Conservation (phyloP, 2,888 invertebrate genomes). For the Capitulum mitella region DNA sequence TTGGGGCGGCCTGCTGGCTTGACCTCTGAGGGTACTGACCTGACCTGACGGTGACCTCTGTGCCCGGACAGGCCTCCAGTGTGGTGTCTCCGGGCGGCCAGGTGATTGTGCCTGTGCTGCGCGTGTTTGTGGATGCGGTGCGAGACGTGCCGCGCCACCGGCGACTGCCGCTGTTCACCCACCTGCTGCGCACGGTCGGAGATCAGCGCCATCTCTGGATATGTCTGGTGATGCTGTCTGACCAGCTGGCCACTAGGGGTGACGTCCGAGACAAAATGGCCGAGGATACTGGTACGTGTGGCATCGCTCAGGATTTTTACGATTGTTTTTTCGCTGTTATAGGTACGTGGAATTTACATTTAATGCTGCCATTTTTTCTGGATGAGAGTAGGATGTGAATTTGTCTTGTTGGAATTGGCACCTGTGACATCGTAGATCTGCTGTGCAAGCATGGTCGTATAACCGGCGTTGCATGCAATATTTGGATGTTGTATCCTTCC, state of each 20-base stretch:
- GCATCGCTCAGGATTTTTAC: no score
- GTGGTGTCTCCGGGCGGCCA: conserved; percentile 14
- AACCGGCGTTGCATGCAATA: no score
- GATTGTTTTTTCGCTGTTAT: no score
- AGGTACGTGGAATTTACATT: no score
- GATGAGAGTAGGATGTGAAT: no score
- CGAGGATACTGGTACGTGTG: conserved; percentile 29
- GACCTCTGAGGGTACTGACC: no score
- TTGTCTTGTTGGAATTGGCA: no score
- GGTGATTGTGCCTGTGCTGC: conserved; percentile 50
- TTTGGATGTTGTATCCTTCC: no score
- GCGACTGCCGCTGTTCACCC: conserved; percentile 62
- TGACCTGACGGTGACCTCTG: neutral
- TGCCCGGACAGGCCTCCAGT: neutral
- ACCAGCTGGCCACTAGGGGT: conserved; percentile 39
- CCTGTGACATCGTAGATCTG: no score
- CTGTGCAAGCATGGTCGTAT: no score
- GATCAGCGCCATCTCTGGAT: conserved; percentile 92
- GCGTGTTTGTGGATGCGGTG: conserved; percentile 85
- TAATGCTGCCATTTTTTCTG: no score
- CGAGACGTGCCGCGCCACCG: conserved; percentile 91
- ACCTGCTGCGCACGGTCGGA: conserved; percentile 67
- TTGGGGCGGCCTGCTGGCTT: no score
- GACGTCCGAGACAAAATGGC: neutral
- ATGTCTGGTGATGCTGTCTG: conserved; percentile 69